Conservation (phyloP, 2,113 vertebrate genomes). For the Condylura cristata region DNA sequence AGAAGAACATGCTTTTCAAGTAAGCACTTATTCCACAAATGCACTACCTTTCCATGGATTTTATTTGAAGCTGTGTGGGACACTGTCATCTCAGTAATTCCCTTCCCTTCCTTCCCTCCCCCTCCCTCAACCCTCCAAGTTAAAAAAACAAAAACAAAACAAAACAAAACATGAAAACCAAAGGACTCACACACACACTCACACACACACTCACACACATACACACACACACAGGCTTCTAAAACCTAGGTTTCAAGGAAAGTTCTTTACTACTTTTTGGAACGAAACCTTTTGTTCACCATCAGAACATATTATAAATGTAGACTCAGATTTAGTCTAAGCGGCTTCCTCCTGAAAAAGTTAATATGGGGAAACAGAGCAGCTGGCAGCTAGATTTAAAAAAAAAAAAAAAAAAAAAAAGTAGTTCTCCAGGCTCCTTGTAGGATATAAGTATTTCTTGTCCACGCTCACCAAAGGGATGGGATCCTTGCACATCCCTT, state of each 20-base stretch:
- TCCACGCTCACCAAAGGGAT: constrained; percentile 81
- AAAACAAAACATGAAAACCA: constrained; percentile 76
- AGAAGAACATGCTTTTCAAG: constrained; percentile 89
- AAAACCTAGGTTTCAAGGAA: constrained; percentile 87
- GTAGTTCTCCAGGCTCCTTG: constrained; percentile 85
- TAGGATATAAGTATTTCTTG: constrained; percentile 79
- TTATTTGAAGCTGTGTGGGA: constrained; percentile 86
- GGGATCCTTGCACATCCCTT: constrained; percentile 71
- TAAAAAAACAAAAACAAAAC: constrained; percentile 72
- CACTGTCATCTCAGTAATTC: constrained; percentile 78
- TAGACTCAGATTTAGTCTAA: constrained; percentile 81
- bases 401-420: constrained; percentile 77
- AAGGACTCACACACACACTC: constrained; percentile 64
- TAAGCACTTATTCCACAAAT: constrained; percentile 89
- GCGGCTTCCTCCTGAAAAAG: constrained; percentile 81
- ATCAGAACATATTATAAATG: constrained; percentile 83
- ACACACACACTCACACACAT: constrained; percentile 38
- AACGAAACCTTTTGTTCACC: constrained; percentile 84
- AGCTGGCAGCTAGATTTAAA: constrained; percentile 80
- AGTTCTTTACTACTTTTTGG: constrained; percentile 86
- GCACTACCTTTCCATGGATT: constrained; percentile 85
- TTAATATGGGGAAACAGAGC: constrained; percentile 83
- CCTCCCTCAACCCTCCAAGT: constrained; percentile 73
- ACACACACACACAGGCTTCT: constrained; percentile 82
- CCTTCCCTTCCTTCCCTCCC: constrained; percentile 71